These are phyloP conservation scores for Seira sanloemensis DNA, from an alignment of 2,888 invertebrate genomes.

Conservation along the genomic window DNA sequence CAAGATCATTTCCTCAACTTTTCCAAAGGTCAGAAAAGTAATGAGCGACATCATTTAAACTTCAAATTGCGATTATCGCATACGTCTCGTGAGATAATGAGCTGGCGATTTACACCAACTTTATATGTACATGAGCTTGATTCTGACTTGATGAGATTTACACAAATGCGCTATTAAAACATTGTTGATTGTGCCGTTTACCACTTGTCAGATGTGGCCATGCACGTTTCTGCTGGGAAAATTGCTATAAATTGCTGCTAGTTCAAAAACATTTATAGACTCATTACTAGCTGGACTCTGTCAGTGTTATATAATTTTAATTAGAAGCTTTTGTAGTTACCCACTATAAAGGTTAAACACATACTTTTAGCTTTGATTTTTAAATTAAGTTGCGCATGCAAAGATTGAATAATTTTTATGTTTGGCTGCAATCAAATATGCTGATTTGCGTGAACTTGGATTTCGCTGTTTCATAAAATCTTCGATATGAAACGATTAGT, in stretches of 20 bases:
- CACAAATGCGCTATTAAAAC: background rate
- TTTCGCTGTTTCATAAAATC: too few species aligned
- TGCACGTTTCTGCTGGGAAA: background rate
- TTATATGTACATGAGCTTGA: too few species aligned
- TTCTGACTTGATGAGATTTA: background rate
- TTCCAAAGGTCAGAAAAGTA: background rate
- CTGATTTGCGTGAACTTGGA: too few species aligned
- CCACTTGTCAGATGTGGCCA: background rate
- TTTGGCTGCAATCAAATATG: too few species aligned
- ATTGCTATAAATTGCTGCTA: background rate
- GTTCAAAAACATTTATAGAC: too few species aligned
- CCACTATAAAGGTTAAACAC: background rate
- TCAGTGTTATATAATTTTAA: background rate
- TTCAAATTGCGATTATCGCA: background rate
- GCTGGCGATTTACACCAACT: background rate
- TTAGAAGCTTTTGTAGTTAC: background rate
- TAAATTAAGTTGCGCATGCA: background rate
- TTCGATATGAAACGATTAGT: too few species aligned
- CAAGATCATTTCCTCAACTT: slow-evolving; percentile 1
- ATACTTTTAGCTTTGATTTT: background rate
- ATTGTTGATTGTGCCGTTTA: background rate
- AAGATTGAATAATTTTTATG: background rate
- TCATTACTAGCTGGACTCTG: too few species aligned
- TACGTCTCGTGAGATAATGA: background rate
- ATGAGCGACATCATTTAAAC: background rate